Evolutionary conservation across 2,113 vertebrate genomes (phyloP), one percentile per base, ranked within the genome.

Genomic region (Seriola dumerili): DNA sequence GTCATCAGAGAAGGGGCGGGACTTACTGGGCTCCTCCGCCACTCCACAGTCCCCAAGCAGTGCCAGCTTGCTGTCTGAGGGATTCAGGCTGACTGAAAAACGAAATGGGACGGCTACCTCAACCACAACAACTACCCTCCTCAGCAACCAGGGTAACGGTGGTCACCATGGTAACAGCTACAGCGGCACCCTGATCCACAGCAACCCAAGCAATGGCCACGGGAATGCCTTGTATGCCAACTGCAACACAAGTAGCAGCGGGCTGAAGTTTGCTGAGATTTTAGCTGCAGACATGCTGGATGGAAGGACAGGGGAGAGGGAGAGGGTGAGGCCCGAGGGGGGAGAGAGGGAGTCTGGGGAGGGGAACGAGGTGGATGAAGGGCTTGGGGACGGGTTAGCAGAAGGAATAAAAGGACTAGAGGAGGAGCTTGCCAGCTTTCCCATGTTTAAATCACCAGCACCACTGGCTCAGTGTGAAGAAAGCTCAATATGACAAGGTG

Each of bases 391-490:
- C 0, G 88, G 80, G 21, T 68, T 84, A 5, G 86, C 69, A 14
- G 91, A 92, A 0, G 90, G 83, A 44, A 76, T 92, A 4, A 86
- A 75, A 63, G 81, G 83, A 72, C 65, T 93, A 17, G 94, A 95
- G 46, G 94, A 94, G 64, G 94, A 95, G 54, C 16, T 95, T 7
- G 76, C 85, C 9, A 90, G 71, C 57, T 78, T 94, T 13, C 78
- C 95, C 19, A 84, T 93, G 82, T 94, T 95, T 54, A 94, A 93
- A 10, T 94, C 93, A n/a, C 32, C 87, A 29, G 96, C 96, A 10
- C 96, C 97, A 0, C 80, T 97, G 61, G 96, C 96, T 12, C 78
- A 88, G 3, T 97, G 96, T 71, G 97, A 97, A 85, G 97, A 97
- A 86, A 97, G 96, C 14, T 97, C 97, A 5, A 97, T 97, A 86